These are phyloP conservation scores for Clarias pachynema DNA, from an alignment of 2,797 vertebrate species.

Conservation along the genomic window DNA sequence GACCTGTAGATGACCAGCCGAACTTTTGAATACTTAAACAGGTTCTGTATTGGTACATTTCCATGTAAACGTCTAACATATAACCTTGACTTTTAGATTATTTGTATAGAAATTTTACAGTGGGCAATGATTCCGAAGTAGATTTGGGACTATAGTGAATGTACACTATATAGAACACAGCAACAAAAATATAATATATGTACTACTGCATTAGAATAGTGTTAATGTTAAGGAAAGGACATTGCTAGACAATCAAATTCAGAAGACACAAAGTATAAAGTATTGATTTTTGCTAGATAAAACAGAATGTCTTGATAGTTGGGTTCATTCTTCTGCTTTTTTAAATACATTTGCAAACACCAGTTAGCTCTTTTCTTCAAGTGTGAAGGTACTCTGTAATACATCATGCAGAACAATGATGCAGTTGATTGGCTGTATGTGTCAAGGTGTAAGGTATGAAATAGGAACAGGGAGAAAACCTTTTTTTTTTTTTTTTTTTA, in stretches of 20 bases:
- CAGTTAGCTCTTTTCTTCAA: no score
- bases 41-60: neutral
- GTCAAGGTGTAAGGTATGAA: no score
- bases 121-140: neutral
- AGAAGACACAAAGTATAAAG: neutral
- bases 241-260: neutral
- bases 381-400: no score
- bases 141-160: neutral
- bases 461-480: no score
- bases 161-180: no score
- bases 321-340: no score
- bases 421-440: no score
- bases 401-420: no score
- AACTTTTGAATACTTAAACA: neutral
- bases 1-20: neutral
- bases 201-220: neutral
- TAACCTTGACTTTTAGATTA: no score
- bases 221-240: neutral
- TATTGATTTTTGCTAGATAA: neutral
- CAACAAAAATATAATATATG: neutral
- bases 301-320: no score
- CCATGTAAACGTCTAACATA: neutral
- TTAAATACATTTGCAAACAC: no score
- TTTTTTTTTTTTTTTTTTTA: no score
- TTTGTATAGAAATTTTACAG: neutral